These are phyloP conservation scores for Aricia artaxerxes DNA, from an alignment of 2,888 invertebrate species.

Conservation along the genomic window DNA sequence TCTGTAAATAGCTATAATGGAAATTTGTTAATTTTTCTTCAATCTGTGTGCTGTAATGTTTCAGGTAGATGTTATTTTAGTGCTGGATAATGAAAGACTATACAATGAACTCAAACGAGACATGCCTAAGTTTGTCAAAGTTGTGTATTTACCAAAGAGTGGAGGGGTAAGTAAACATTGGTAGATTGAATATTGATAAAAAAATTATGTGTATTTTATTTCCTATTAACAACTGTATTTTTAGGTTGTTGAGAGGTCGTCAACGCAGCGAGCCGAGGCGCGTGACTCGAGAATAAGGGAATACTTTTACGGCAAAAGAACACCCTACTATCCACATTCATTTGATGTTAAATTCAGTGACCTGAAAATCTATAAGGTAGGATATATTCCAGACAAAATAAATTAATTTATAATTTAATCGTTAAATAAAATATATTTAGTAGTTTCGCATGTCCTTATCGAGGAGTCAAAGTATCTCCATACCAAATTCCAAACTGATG, in stretches of 20 bases:
- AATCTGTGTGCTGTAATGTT: slow-evolving; percentile 35
- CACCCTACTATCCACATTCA: slow-evolving; percentile 94
- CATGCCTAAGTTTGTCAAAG: slow-evolving; percentile 95
- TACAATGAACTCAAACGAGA: slow-evolving; percentile 96
- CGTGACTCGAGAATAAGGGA: slow-evolving; percentile 92
- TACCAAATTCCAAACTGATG: too few species aligned
- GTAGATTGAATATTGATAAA: not conserved
- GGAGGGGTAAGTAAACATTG: slow-evolving; percentile 88
- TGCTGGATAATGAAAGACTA: slow-evolving; percentile 96
- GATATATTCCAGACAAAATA: not conserved
- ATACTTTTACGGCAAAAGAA: slow-evolving; percentile 95
- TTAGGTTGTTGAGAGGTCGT: slow-evolving; percentile 92
- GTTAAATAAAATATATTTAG: too few species aligned
- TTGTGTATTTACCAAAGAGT: slow-evolving; percentile 95
- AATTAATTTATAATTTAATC: too few species aligned
- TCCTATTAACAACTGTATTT: not conserved
- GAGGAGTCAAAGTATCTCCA: too few species aligned
- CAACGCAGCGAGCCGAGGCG: slow-evolving; percentile 84
- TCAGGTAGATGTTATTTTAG: slow-evolving; percentile 94
- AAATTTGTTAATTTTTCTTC: not conserved
- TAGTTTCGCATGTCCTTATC: too few species aligned
- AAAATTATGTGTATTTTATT: not conserved
- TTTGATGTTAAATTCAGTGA: slow-evolving; percentile 96
- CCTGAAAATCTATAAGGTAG: slow-evolving; percentile 90
- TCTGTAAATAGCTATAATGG: not conserved